A percentile compares a stretch with the other conserved stretches of the same genome.
These are phyloP conservation scores for Haliclona indistincta DNA, from an alignment of 37 sponge, comb jelly and placozoan species.

Conservation along the genomic window DNA sequence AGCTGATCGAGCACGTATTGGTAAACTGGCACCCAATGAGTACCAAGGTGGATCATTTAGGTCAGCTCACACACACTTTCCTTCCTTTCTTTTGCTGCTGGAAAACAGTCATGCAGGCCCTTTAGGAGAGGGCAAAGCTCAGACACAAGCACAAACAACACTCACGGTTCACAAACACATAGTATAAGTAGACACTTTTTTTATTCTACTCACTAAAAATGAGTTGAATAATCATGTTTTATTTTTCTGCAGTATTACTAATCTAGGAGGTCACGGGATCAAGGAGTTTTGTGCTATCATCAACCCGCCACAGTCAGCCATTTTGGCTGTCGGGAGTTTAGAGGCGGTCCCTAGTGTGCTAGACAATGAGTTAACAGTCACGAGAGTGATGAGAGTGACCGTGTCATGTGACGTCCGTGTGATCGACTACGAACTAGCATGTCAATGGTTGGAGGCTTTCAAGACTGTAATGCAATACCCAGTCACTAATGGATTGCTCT, in stretches of 20 bases:
- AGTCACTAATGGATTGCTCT: too few relatives aligned
- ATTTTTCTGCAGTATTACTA: constrained; percentile 11
- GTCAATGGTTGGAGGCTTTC: constrained; percentile 66
- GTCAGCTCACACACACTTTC: constrained; percentile 29
- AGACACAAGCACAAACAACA: too few relatives aligned
- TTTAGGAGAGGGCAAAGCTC: too few relatives aligned
- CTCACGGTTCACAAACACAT: neutral
- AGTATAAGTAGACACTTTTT: too few relatives aligned
- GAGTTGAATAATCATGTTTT: neutral
- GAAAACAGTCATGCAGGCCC: too few relatives aligned
- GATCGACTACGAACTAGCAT: constrained; percentile 36
- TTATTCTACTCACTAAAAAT: neutral
- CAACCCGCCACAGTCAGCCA: constrained; percentile 21
- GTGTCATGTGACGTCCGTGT: constrained; percentile 46
- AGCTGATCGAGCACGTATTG: constrained; percentile 42
- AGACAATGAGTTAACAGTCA: neutral
- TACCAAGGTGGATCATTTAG: constrained; percentile 66
- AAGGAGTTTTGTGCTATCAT: constrained; percentile 3
- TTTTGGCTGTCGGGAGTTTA: constrained; percentile 7
- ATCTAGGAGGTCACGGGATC: neutral
- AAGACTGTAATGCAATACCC: constrained; percentile 56
- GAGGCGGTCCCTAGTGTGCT: neutral
- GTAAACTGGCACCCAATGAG: constrained; percentile 62
- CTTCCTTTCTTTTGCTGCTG: constrained; percentile 13
- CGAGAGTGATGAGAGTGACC: constrained; percentile 9